These are phyloP conservation scores for Apistogramma diplotaenia DNA, from an alignment of 2,113 vertebrate species.

Conservation along the genomic window DNA sequence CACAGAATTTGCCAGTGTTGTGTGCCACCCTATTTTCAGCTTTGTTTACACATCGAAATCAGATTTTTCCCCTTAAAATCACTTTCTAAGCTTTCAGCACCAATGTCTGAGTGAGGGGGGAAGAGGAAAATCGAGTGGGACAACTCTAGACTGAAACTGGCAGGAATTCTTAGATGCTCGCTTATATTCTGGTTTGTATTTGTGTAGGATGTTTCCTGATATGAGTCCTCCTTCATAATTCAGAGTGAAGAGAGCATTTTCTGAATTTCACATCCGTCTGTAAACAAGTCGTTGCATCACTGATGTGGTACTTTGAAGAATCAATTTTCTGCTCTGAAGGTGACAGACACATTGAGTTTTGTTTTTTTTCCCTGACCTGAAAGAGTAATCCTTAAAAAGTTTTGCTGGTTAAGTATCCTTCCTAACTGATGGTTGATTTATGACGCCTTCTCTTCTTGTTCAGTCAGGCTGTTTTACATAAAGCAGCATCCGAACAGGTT, in stretches of 20 bases:
- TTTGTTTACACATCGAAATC: neutral
- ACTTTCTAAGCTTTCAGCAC: neutral
- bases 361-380: neutral
- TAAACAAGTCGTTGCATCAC: neutral
- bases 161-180: neutral
- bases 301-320: neutral
- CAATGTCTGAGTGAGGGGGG: neutral
- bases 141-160: neutral
- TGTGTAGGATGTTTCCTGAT: neutral
- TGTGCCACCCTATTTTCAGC: neutral
- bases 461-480: conserved; percentile 12
- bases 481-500: conserved; percentile 5
- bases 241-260: neutral
- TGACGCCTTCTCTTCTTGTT: neutral
- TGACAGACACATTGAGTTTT: neutral
- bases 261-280: neutral
- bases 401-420: neutral
- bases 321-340: conserved; percentile 9
- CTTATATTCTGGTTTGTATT: neutral
- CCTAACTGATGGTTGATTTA: conserved; percentile 11
- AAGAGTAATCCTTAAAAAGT: neutral
- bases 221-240: neutral
- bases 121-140: neutral
- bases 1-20: neutral
- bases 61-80: neutral